Percentiles rank a stretch among this genome's conserved stretches.
Conservation (phyloP, 2,113 vertebrate species). For the Cromileptes altivelis region DNA sequence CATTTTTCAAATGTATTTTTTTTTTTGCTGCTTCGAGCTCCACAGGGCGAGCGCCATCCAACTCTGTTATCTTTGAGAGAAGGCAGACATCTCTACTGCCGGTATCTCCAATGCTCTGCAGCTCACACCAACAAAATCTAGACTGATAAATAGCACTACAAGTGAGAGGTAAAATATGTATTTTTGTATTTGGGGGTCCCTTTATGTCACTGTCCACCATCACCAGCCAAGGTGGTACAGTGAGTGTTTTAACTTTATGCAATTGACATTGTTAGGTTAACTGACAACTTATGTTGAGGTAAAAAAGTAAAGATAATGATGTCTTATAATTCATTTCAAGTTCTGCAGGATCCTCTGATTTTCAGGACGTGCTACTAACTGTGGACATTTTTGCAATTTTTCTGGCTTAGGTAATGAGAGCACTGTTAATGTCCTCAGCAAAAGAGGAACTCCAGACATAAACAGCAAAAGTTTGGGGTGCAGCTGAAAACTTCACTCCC, state of each 20-base stretch:
- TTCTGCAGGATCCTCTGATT: background rate
- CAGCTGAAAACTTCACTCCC: background rate
- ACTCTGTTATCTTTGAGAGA: too few relatives aligned
- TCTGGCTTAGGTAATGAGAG: background rate
- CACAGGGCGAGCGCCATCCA: too few relatives aligned
- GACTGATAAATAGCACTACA: too few relatives aligned
- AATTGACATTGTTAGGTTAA: background rate
- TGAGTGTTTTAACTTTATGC: background rate
- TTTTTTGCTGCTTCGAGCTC: too few relatives aligned
- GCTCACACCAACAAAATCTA: too few relatives aligned
- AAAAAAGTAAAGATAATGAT: background rate
- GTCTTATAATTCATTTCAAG: background rate
- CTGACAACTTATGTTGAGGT: background rate
- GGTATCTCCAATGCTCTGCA: too few relatives aligned
- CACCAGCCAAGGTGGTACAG: too few relatives aligned
- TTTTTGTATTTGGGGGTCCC: too few relatives aligned
- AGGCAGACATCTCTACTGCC: too few relatives aligned
- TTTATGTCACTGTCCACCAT: too few relatives aligned
- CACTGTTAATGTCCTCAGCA: background rate
- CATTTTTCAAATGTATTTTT: too few relatives aligned
- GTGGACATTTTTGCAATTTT: background rate
- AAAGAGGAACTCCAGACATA: background rate
- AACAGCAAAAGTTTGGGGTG: background rate
- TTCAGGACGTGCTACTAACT: background rate
- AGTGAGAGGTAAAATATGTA: too few relatives aligned